Evolutionary conservation across 1,140 invertebrate genomes (phyloP).

Genomic region (Zaprionus lachaisei): DNA sequence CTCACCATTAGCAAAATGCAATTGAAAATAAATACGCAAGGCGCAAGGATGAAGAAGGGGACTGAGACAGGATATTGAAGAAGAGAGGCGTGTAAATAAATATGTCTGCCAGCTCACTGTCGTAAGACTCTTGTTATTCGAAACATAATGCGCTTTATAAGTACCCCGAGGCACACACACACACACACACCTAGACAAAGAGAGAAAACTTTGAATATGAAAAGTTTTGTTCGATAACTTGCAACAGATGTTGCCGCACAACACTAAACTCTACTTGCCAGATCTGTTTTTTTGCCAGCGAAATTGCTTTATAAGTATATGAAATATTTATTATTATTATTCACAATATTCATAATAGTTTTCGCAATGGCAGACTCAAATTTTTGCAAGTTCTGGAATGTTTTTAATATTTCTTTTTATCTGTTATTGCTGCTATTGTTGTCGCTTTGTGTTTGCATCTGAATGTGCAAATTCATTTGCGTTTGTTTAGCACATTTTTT

Average conservation of each 20-base stretch:
- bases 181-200: neutral
- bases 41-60: constrained; percentile 26
- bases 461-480: constrained; percentile 77
- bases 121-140: constrained; percentile 29
- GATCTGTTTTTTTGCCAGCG: neutral
- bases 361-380: neutral
- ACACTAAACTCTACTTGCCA: neutral
- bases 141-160: constrained; percentile 25
- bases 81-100: constrained; percentile 34
- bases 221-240: constrained; percentile 27
- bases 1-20: constrained; percentile 53
- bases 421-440: constrained; percentile 40
- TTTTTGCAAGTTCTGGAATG: neutral
- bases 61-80: constrained; percentile 41
- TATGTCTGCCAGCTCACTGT: constrained; percentile 32
- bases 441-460: constrained; percentile 70
- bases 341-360: constrained; percentile 6
- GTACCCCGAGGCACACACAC: neutral
- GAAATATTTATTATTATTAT: neutral
- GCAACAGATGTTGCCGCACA: constrained; percentile 1
- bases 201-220: constrained; percentile 21
- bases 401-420: neutral
- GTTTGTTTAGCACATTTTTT: constrained; percentile 76
- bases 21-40: constrained; percentile 33
- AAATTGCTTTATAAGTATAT: neutral